Percentiles rank a stretch among this genome's conserved stretches.
These are phyloP conservation scores for Clitarchus hookeri DNA, from an alignment of 2,888 invertebrate genomes.

Conservation along the genomic window DNA sequence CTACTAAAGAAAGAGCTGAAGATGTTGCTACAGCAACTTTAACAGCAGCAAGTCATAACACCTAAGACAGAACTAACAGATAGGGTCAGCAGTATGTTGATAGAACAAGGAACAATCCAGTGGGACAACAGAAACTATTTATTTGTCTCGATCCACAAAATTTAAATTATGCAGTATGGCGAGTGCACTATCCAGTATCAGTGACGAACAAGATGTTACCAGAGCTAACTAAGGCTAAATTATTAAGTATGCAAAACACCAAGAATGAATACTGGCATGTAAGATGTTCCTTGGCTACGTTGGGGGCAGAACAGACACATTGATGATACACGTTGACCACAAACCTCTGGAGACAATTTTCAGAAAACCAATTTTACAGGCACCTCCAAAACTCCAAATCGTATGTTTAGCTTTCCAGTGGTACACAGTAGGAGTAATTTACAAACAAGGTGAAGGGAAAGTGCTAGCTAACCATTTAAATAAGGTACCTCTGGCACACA, in stretches of 20 bases:
- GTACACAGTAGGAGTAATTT: neutral
- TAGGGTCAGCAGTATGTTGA: neutral
- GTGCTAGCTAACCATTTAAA: neutral
- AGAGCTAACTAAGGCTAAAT: neutral
- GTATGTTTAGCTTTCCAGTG: neutral
- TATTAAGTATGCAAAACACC: neutral
- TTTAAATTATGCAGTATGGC: neutral
- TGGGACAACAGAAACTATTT: neutral
- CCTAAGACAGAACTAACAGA: neutral
- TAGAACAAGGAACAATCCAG: neutral
- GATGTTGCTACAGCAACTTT: too few species aligned
- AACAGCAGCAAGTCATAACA: too few species aligned
- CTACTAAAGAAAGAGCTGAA: too few species aligned
- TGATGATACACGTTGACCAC: neutral
- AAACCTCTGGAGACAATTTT: slow-evolving; percentile 10
- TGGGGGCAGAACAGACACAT: slow-evolving; percentile 1
- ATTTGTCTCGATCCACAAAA: neutral
- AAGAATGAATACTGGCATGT: neutral
- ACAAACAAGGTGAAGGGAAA: neutral
- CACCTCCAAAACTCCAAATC: neutral
- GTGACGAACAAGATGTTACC: neutral
- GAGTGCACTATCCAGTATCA: neutral
- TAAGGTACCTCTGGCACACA: neutral
- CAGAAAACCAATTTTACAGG: neutral
- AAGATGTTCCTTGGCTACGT: neutral